Conservation (phyloP, 2,113 vertebrate species). For the Monarcha castaneiventris region DNA sequence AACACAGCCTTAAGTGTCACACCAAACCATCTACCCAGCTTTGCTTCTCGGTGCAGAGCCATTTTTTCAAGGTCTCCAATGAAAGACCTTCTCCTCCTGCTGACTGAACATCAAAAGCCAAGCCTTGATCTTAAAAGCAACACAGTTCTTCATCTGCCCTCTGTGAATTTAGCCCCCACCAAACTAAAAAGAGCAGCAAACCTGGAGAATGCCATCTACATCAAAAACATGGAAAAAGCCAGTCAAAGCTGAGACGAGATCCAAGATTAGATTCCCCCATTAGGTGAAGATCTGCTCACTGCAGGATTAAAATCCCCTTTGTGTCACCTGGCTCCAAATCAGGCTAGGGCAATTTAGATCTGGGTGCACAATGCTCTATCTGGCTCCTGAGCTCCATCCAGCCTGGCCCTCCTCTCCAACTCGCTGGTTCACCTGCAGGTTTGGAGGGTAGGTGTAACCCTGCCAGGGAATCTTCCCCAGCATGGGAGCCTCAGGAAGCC, state of each 20-base stretch:
- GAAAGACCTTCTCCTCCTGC: neutral
- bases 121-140: neutral
- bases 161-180: neutral
- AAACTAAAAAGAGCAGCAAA: neutral
- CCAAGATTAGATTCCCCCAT: neutral
- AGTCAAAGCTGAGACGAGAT: slow-evolving; percentile 5
- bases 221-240: neutral
- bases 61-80: neutral
- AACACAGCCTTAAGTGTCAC: neutral
- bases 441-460: neutral
- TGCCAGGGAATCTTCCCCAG: neutral
- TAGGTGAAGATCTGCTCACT: neutral
- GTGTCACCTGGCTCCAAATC: neutral
- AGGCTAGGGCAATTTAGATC: neutral
- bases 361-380: neutral
- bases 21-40: neutral
- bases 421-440: neutral
- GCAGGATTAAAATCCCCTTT: neutral
- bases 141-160: neutral
- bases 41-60: neutral
- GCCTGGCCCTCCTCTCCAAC: neutral
- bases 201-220: neutral
- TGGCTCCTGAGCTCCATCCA: neutral
- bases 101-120: neutral
- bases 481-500: neutral